Evolutionary conservation across 2,797 vertebrate species (phyloP).

Genomic region (Triplophysa bombifrons): DNA sequence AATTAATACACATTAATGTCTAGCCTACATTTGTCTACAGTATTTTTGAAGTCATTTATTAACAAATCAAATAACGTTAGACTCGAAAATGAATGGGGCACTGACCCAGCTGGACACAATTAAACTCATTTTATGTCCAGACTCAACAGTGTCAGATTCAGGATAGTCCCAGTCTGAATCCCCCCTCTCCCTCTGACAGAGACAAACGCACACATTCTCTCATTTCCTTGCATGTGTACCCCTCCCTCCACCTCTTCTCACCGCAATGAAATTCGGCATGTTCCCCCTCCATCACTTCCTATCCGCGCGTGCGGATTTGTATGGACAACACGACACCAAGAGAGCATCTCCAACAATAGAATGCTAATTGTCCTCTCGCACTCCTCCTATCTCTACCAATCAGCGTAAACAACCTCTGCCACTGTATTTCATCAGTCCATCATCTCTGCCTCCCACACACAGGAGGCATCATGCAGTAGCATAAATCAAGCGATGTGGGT

Average conservation of each 20-base stretch:
- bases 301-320: constrained; percentile 43
- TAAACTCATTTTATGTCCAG: constrained; percentile 19
- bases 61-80: not conserved
- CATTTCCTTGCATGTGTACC: constrained; percentile 13
- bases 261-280: constrained; percentile 65
- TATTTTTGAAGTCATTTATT: not conserved
- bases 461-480: constrained; percentile 73
- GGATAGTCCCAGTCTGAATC: constrained; percentile 32
- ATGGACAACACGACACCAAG: constrained; percentile 65
- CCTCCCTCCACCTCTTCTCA: constrained; percentile 36
- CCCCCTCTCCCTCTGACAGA: constrained; percentile 10
- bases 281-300: constrained; percentile 35
- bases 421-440: constrained; percentile 61
- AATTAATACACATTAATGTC: not conserved
- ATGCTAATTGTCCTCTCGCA: constrained; percentile 35
- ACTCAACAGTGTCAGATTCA: constrained; percentile 27
- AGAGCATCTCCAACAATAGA: constrained; percentile 62
- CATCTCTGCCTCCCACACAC: constrained; percentile 55
- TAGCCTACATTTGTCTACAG: not conserved
- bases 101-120: not conserved
- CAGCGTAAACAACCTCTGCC: constrained; percentile 69
- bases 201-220: constrained; percentile 23
- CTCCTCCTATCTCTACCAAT: constrained; percentile 48
- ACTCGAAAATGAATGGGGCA: not conserved
- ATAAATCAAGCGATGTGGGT: constrained; percentile 76